Evolutionary conservation across 2,888 invertebrate species (phyloP), one percentile per base, ranked within the genome.

Genomic region (Drosophila tanythrix): DNA sequence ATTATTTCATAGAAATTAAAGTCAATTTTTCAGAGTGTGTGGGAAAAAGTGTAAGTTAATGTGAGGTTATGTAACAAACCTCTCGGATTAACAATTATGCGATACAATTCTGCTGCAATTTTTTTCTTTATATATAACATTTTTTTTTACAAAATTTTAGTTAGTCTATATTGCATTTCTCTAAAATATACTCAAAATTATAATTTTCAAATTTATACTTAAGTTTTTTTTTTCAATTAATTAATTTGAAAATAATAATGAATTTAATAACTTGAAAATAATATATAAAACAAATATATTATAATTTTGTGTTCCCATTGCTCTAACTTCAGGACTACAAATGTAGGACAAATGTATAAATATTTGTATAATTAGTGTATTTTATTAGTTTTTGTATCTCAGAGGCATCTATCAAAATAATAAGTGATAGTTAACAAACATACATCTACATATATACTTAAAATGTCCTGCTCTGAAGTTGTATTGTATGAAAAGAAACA

Each of bases 401-500:
- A 69, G 59, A 46, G 46, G 33, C 51, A 60, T 59, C 59, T 74
- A 74, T 64, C 53, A 66, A 64, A 66, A 63, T 58, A 72, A 50
- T 46, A 69, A 69, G 46, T 74, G 59, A 65, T 61, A 68, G 60
- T 79, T 40, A 60, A 60, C 46, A 59, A 36, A 40, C 27, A 35
- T 66, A 46, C n/a, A 70, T 43, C 52, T 65, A 69, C 43, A 50
- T 33, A 69, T 46, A 50, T 33, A 56, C 27, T 51, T 36, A 11
- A 46, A 15, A 25, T 43, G 51, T 11, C 56, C 68, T 79, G 63
- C 66, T 68, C 61, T 65, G 66, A 78, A 69, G 52, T 73, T 73
- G 46, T 58, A 65, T 77, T 71, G 74, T 84, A 75, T 60, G 74
- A 82, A 85, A 85, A 89, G 73, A 89, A 89, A 85, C 74, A 89